phyloP scores from a whole-genome alignment of 2,888 invertebrate genomes.

The Rhogogaster chlorosoma region DNA sequence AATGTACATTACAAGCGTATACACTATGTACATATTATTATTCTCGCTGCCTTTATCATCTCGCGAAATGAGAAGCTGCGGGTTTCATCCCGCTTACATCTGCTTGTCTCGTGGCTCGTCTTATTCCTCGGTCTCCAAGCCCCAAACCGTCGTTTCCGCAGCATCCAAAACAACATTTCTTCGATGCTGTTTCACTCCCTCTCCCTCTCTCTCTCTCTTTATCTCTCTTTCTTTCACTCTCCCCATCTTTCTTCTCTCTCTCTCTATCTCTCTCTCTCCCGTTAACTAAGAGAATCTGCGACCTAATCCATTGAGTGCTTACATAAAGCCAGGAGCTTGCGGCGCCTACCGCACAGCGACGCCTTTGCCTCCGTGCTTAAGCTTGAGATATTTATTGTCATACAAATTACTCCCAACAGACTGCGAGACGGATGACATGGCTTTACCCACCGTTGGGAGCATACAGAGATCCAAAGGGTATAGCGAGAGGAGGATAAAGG shows the following conservation, averaged over 20 bases:
- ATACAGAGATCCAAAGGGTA: conserved; percentile 51
- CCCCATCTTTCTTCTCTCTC: neutral
- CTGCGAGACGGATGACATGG: conserved; percentile 55
- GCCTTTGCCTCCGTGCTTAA: conserved; percentile 61
- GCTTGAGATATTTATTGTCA: conserved; percentile 62
- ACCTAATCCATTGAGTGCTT: conserved; percentile 64
- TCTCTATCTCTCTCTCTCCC: conserved; percentile 31
- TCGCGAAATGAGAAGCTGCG: conserved; percentile 34
- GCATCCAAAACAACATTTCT: conserved; percentile 42
- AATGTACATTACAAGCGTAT: conserved; percentile 27
- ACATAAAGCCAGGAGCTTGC: conserved; percentile 62
- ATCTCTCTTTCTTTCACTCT: conserved; percentile 15
- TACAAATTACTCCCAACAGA: conserved; percentile 63
- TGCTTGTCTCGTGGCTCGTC: conserved; percentile 22
- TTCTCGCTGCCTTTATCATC: conserved; percentile 28
- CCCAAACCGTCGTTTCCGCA: conserved; percentile 22
- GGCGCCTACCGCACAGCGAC: conserved; percentile 62
- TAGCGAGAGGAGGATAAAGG: conserved; percentile 49
- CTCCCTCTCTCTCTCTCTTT: conserved; percentile 21
- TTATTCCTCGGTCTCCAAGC: conserved; percentile 3
- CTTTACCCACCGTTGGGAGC: conserved; percentile 58
- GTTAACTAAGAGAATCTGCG: conserved; percentile 54
- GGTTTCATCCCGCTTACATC: conserved; percentile 50
- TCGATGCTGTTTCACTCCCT: conserved; percentile 38
- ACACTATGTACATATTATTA: conserved; percentile 7